phyloP scores from a whole-genome alignment of 1,140 invertebrate genomes.

The Drosophila elegans region DNA sequence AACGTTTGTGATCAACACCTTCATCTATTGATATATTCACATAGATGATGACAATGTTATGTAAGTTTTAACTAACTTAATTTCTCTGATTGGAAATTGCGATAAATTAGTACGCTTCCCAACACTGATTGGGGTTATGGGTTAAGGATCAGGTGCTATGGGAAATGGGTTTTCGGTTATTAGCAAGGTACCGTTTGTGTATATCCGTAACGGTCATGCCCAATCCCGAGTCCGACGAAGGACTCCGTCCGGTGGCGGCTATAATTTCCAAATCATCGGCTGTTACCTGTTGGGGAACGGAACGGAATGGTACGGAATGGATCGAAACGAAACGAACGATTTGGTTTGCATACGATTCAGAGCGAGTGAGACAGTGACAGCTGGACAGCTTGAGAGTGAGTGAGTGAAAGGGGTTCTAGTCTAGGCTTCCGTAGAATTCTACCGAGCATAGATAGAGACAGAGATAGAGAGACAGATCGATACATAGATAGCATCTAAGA shows the following conservation, averaged over 20 bases:
- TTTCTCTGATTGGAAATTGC: too few species aligned
- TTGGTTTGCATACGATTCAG: slow-evolving; percentile 64
- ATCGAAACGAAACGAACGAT: slow-evolving; percentile 66
- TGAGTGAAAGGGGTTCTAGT: slow-evolving; percentile 24
- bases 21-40: too few species aligned
- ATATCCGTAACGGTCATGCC: slow-evolving; percentile 84
- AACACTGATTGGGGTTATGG: background rate
- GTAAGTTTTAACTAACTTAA: too few species aligned
- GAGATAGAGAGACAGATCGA: slow-evolving; percentile 21
- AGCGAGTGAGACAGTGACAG: slow-evolving; percentile 44
- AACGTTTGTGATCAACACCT: too few species aligned
- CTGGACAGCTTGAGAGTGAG: slow-evolving; percentile 19
- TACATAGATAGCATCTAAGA: slow-evolving; percentile 23
- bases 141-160: background rate
- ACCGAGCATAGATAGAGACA: slow-evolving; percentile 40
- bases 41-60: too few species aligned
- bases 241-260: slow-evolving; percentile 83
- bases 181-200: slow-evolving; percentile 79
- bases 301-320: slow-evolving; percentile 63
- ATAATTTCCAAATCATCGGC: slow-evolving; percentile 84
- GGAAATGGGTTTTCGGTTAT: slow-evolving; percentile 6
- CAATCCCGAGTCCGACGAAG: slow-evolving; percentile 81
- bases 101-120: background rate
- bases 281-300: slow-evolving; percentile 79
- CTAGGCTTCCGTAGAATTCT: slow-evolving; percentile 29